These are phyloP conservation scores for Plodia interpunctella DNA, from an alignment of 1,140 invertebrate genomes.

Conservation along the genomic window DNA sequence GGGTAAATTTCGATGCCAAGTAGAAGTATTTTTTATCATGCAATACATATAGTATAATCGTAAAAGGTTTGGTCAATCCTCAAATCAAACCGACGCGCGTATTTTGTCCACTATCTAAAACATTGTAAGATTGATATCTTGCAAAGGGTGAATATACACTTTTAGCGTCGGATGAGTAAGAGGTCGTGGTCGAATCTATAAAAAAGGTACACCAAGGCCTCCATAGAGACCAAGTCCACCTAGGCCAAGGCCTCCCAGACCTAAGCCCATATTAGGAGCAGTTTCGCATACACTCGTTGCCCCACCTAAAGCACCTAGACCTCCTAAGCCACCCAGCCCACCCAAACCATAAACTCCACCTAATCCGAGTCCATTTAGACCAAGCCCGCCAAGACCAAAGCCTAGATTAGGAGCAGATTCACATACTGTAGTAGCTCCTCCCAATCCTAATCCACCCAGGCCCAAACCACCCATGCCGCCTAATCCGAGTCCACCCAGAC, in stretches of 20 bases:
- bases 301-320: neutral
- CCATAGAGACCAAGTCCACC: neutral
- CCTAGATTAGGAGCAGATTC: slow-evolving; percentile 22
- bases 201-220: neutral
- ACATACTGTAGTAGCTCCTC: slow-evolving; percentile 18
- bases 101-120: neutral
- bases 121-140: neutral
- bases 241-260: neutral
- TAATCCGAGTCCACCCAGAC: slow-evolving; percentile 12
- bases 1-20: neutral
- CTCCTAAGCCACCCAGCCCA: neutral
- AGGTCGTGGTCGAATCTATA: neutral
- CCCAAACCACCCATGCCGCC: slow-evolving; percentile 11
- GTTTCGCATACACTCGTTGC: neutral
- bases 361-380: neutral
- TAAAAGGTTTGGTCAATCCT: neutral
- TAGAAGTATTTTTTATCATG: slow-evolving; percentile 3
- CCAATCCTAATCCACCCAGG: slow-evolving; percentile 11
- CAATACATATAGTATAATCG: neutral
- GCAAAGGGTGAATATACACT: neutral
- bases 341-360: neutral
- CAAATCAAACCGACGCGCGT: neutral
- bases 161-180: neutral
- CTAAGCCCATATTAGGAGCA: neutral
- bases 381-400: slow-evolving; percentile 2